Evolutionary conservation across 2,888 invertebrate genomes (phyloP).

Genomic region (Argyresthia albistria): DNA sequence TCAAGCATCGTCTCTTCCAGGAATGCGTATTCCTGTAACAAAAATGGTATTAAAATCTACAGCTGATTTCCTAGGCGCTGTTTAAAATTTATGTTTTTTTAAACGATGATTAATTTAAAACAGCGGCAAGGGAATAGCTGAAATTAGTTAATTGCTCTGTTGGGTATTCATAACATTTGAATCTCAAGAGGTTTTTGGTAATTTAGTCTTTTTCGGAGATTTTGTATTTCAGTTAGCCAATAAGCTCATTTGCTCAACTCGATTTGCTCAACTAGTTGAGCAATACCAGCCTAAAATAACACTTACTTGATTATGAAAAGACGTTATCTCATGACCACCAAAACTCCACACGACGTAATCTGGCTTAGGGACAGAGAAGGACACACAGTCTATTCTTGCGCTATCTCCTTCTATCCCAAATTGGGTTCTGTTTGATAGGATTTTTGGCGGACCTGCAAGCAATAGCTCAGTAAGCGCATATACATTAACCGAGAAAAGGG

Average conservation of each 20-base stretch:
- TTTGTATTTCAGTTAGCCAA: no score
- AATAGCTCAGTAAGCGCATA: no score
- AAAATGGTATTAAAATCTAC: slow-evolving; percentile 3
- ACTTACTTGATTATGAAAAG: slow-evolving; percentile 73
- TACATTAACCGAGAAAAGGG: no score
- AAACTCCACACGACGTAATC: slow-evolving; percentile 90
- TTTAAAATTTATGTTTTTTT: no score
- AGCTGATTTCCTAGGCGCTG: no score
- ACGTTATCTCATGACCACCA: slow-evolving; percentile 84
- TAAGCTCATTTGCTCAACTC: no score
- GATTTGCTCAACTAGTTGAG: no score
- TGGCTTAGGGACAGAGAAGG: slow-evolving; percentile 92
- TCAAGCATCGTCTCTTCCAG: slow-evolving; percentile 82
- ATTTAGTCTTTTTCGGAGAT: no score
- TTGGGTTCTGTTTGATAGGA: slow-evolving; percentile 86
- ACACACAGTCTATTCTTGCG: slow-evolving; percentile 88
- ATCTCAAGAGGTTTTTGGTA: no score
- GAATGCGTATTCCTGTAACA: slow-evolving; percentile 77
- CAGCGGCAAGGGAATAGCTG: neutral
- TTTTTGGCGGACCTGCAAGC: slow-evolving; percentile 78
- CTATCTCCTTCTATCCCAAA: slow-evolving; percentile 86
- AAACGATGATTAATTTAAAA: neutral
- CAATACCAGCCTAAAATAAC: slow-evolving; percentile 5
- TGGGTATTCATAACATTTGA: no score
- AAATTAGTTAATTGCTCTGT: no score